Evolutionary conservation across 2,797 vertebrate species (phyloP).

Genomic region (Oryzias sinensis): DNA sequence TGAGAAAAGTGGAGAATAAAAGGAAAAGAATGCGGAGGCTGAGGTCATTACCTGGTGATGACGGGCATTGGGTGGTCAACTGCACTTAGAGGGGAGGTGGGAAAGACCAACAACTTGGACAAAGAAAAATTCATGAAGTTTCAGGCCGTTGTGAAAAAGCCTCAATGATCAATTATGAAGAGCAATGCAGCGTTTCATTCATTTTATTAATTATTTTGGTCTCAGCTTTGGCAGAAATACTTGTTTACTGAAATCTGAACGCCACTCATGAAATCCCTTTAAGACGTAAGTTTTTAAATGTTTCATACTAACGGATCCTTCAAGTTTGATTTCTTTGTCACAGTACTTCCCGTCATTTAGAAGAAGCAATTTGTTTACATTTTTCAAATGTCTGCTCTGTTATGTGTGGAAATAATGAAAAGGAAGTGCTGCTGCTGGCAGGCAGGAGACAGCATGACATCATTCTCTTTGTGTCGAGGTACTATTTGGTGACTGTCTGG

Average conservation of each 20-base stretch:
- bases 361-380: slow-evolving; percentile 35
- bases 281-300: slow-evolving; percentile 49
- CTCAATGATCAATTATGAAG: not conserved
- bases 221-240: slow-evolving; percentile 14
- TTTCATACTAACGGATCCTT: slow-evolving; percentile 38
- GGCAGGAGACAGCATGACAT: slow-evolving; percentile 51
- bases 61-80: slow-evolving; percentile 39
- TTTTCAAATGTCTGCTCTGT: slow-evolving; percentile 21
- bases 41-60: slow-evolving; percentile 44
- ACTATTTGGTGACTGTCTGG: slow-evolving; percentile 38
- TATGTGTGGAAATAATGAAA: slow-evolving; percentile 27
- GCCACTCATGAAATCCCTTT: slow-evolving; percentile 50
- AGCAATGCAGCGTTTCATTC: not conserved
- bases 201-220: slow-evolving; percentile 7
- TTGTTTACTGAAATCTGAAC: slow-evolving; percentile 18
- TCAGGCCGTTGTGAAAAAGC: slow-evolving; percentile 18
- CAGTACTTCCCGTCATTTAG: slow-evolving; percentile 9
- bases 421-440: slow-evolving; percentile 43
- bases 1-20: slow-evolving; percentile 61
- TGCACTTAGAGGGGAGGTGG: slow-evolving; percentile 36
- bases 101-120: slow-evolving; percentile 34
- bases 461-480: slow-evolving; percentile 51
- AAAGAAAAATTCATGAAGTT: slow-evolving; percentile 8
- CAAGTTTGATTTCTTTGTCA: slow-evolving; percentile 20
- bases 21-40: slow-evolving; percentile 37